These are phyloP conservation scores for Perizoma flavofasciatum DNA, from an alignment of 2,888 invertebrate species.

Conservation along the genomic window DNA sequence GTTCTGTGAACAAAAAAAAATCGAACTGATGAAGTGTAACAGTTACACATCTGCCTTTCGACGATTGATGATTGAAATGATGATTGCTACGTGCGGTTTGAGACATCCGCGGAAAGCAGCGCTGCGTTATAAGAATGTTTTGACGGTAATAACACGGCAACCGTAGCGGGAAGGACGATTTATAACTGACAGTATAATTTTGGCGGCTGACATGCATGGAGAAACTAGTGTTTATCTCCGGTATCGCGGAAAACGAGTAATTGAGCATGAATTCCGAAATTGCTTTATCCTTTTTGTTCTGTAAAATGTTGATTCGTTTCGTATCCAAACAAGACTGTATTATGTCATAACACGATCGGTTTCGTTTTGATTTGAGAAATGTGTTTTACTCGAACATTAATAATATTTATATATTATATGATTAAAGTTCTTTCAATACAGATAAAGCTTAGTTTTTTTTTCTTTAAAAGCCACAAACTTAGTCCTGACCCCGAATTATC, in stretches of 20 bases:
- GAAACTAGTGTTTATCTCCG: constrained; percentile 42
- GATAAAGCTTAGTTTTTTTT: too few species aligned
- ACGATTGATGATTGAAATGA: constrained; percentile 43
- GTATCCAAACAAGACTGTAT: constrained; percentile 20
- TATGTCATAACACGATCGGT: constrained; percentile 6
- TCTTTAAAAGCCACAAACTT: too few species aligned
- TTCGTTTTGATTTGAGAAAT: background rate
- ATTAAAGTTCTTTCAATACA: too few species aligned
- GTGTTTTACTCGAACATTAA: too few species aligned
- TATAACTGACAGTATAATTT: constrained; percentile 68
- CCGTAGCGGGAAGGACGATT: constrained; percentile 61
- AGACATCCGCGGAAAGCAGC: constrained; percentile 64
- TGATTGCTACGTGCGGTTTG: constrained; percentile 64
- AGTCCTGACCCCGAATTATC: too few species aligned
- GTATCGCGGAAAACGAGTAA: constrained; percentile 37
- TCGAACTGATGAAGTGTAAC: constrained; percentile 74
- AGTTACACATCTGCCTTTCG: constrained; percentile 62
- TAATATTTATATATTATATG: too few species aligned
- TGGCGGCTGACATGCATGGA: constrained; percentile 51
- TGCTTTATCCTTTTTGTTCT: constrained; percentile 30
- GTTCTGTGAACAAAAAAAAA: constrained; percentile 47
- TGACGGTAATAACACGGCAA: constrained; percentile 69
- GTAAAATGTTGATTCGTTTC: constrained; percentile 27
- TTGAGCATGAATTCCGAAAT: constrained; percentile 30
- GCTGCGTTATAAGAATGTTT: constrained; percentile 62